Evolutionary conservation across 2,113 vertebrate species (phyloP).

Genomic region (Marmota flaviventris): DNA sequence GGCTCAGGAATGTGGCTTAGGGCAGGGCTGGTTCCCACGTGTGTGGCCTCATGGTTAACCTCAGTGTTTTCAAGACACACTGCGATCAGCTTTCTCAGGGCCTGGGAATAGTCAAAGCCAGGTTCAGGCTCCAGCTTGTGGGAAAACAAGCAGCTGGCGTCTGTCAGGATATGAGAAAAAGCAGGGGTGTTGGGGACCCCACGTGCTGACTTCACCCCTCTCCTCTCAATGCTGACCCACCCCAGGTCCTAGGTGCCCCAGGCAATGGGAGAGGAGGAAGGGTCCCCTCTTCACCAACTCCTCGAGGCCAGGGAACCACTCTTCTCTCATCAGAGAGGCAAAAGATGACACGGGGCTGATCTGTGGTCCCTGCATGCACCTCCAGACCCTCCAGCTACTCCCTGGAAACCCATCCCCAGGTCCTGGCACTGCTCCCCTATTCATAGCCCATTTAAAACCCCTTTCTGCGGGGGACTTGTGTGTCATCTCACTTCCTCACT

Average conservation of each 20-base stretch:
- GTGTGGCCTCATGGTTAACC: not conserved
- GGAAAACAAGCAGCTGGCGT: not conserved
- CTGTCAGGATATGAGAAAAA: not conserved
- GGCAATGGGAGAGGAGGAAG: too few relatives aligned
- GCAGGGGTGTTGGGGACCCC: too few relatives aligned
- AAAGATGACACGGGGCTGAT: not conserved
- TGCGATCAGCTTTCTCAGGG: not conserved
- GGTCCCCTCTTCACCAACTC: not conserved
- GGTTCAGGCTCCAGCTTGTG: not conserved
- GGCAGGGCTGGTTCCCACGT: not conserved
- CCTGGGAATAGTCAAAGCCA: not conserved
- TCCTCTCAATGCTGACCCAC: not conserved
- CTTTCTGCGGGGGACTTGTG: not conserved
- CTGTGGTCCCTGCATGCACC: too few relatives aligned
- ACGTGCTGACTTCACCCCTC: not conserved
- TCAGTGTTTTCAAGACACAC: not conserved
- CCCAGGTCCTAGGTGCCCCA: not conserved
- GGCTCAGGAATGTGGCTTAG: conserved; percentile 29
- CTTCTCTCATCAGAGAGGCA: not conserved
- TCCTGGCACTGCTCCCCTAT: not conserved
- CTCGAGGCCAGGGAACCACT: not conserved
- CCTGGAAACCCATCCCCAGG: not conserved
- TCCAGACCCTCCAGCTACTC: not conserved
- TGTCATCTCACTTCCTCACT: not conserved
- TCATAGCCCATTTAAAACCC: not conserved